Base-by-base conservation (phyloP, 2,113 vertebrate species). In the Mesoclemmys tuberculata region DNA sequence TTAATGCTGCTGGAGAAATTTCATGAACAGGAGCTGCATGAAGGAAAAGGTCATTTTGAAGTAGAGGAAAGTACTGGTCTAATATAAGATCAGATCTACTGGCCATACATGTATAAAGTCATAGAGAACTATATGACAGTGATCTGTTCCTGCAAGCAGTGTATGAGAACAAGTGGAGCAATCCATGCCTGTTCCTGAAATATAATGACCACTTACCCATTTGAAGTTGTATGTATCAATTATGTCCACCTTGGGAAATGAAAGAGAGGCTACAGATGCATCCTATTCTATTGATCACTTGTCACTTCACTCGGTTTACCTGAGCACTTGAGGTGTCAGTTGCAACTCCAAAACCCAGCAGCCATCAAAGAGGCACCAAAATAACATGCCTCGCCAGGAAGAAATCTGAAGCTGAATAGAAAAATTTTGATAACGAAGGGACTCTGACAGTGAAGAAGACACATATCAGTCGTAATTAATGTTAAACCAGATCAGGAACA, bases 1-100 rank as follows among this genome's bases (percentile, higher is more conserved):
- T 95, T 95, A 94, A 94, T 44, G 27, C 82, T 87, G 86, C 77
- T 89, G 85, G 90, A 97, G 88, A 84, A 87, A 93, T 96, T 74
- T 80, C 84, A 93, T 94, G 94, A 97, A 94, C 91, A 94, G 90
- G 88, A 93, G 38, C 61, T 48, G 22, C 56, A 52, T 61, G 55
- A 91, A 95, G 82, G 29, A 89, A 44, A 85, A 92, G 44, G 52
- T 87, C 80, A 64, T 93, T 93, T 87, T 78, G 80, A 77, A 84
- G 82, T 77, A 41, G 24, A 91, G 19, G n/a, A 92, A 93, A 94
- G 84, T 10, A 31, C 16, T 95, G 35, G 87, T 94, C 27, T 56
- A 29, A 91, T 92, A 79, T 92, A 5, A 6, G 82, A 0, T 80
- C 31, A 3, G 27, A 80, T 92, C 85, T 77, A 71, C 86, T 93